These are phyloP conservation scores for Zaprionus camerounensis DNA, from an alignment of 1,140 invertebrate species.

Conservation along the genomic window DNA sequence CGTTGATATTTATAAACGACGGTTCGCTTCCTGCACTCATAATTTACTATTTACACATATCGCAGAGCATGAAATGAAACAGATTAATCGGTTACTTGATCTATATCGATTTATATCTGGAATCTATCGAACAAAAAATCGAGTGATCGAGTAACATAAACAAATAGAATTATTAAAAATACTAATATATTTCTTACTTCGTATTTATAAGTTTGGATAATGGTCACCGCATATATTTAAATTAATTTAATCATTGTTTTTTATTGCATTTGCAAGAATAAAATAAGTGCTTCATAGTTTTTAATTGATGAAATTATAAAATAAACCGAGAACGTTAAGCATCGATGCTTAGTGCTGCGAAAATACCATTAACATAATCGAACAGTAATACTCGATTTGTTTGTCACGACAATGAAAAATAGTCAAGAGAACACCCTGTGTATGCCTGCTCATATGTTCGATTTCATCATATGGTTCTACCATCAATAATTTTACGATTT, in stretches of 20 bases:
- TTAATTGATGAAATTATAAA: too few species aligned
- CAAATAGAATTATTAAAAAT: too few species aligned
- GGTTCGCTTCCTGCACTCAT: conserved; percentile 30
- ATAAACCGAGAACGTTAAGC: too few species aligned
- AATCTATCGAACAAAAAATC: not conserved
- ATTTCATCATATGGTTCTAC: conserved; percentile 8
- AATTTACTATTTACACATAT: conserved; percentile 10
- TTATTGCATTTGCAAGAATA: too few species aligned
- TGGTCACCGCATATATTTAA: too few species aligned
- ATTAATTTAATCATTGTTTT: too few species aligned
- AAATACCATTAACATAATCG: not conserved
- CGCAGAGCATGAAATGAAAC: not conserved
- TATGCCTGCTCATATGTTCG: not conserved
- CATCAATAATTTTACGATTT: not conserved
- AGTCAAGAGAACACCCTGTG: not conserved
- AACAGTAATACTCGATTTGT: not conserved
- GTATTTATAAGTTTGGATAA: too few species aligned
- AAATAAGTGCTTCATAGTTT: too few species aligned
- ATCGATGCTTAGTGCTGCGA: too few species aligned
- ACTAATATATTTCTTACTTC: too few species aligned
- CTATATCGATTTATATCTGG: not conserved
- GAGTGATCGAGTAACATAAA: not conserved
- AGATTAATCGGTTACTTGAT: not conserved
- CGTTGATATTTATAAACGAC: conserved; percentile 85
- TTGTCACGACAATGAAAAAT: not conserved